Percentiles rank a stretch among this genome's conserved stretches.
These are phyloP conservation scores for Tipula unca DNA, from an alignment of 2,888 invertebrate species.

Conservation along the genomic window DNA sequence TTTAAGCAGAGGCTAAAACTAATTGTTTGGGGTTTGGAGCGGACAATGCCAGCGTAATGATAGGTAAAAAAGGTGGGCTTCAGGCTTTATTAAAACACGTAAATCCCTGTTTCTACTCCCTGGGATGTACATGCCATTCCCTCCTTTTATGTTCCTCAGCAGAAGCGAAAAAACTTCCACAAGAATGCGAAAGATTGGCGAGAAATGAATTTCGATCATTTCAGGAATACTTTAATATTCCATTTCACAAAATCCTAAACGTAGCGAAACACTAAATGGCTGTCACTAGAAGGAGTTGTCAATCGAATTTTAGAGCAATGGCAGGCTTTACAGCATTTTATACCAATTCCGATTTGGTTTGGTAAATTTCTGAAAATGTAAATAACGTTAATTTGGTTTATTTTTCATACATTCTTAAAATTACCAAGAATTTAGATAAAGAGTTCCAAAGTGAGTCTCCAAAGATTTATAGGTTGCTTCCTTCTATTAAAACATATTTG, in stretches of 20 bases:
- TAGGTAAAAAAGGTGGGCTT: no score
- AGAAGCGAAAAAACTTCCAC: conserved; percentile 29
- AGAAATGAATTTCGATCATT: conserved; percentile 28
- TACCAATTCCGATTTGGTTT: neutral
- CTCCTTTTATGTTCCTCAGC: conserved; percentile 29
- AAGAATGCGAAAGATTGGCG: conserved; percentile 28
- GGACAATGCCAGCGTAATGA: no score
- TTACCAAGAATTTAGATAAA: no score
- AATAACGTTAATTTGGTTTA: no score
- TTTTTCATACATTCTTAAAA: no score
- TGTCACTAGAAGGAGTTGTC: conserved; percentile 29
- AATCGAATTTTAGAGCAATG: no score
- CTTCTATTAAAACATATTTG: no score
- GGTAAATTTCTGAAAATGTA: no score
- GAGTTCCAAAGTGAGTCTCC: no score
- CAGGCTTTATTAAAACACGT: conserved; percentile 27
- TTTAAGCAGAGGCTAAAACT: no score
- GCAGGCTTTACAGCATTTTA: conserved; percentile 22
- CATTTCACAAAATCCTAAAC: conserved; percentile 30
- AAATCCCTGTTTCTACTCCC: conserved; percentile 28
- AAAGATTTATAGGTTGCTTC: no score
- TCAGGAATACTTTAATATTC: conserved; percentile 29
- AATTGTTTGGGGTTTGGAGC: no score
- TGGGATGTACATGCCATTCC: conserved; percentile 31
- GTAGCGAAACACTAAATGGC: conserved; percentile 31